These are phyloP conservation scores for Pachycephala philippinensis DNA, from an alignment of 2,113 vertebrate genomes.

Conservation along the genomic window DNA sequence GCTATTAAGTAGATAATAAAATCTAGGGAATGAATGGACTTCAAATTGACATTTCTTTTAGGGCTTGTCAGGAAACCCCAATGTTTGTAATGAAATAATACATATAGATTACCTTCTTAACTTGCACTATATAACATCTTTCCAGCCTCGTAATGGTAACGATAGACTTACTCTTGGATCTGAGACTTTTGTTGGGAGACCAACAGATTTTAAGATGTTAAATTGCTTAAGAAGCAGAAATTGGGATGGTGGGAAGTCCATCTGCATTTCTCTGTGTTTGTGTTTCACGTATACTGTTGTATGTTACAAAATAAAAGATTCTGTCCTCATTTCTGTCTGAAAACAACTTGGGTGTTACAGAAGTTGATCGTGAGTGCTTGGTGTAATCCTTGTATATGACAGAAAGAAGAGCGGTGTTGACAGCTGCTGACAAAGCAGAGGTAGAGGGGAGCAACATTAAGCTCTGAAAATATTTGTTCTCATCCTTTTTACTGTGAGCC, in stretches of 20 bases:
- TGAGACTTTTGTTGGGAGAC: not conserved
- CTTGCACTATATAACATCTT: not conserved
- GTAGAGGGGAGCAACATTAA: not conserved
- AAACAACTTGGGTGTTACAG: not conserved
- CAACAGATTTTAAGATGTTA: not conserved
- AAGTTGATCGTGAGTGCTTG: not conserved
- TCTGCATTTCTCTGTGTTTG: not conserved
- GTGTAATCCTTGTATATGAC: not conserved
- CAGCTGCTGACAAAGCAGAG: not conserved
- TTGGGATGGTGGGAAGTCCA: not conserved
- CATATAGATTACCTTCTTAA: not conserved
- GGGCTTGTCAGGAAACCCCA: not conserved
- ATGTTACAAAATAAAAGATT: not conserved
- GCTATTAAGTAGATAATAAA: not conserved
- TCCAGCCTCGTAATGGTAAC: not conserved
- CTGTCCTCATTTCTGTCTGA: not conserved
- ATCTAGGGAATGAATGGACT: not conserved
- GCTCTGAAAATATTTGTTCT: not conserved
- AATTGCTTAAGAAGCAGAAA: not conserved
- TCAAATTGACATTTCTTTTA: not conserved
- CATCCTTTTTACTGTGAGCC: not conserved
- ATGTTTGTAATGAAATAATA: not conserved
- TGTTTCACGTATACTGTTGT: not conserved
- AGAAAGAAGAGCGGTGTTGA: not conserved
- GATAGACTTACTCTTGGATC: not conserved